Evolutionary conservation across 1,140 invertebrate species (phyloP).

Genomic region (Amyelois transitella): DNA sequence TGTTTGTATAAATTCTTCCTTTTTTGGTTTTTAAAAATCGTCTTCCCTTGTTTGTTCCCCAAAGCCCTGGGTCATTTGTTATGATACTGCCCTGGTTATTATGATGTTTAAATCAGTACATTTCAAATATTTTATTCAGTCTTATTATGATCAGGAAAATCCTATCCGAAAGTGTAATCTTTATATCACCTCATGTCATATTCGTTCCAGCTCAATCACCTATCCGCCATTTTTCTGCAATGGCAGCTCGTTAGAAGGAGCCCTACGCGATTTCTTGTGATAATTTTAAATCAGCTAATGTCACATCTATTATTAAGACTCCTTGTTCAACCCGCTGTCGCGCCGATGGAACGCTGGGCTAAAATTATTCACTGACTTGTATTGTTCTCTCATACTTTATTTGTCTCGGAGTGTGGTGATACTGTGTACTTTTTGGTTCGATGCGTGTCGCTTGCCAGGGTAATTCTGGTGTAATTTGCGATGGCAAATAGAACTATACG

Average conservation of each 20-base stretch:
- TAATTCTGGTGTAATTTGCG: slow-evolving; percentile 43
- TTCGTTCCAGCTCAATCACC: too few species aligned
- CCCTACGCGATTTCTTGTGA: neutral
- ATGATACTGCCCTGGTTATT: too few species aligned
- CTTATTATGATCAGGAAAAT: too few species aligned
- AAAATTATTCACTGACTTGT: slow-evolving; percentile 63
- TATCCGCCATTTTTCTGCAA: too few species aligned
- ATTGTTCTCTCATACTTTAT: slow-evolving; percentile 66
- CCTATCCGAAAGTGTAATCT: too few species aligned
- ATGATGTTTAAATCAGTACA: too few species aligned
- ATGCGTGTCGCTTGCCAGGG: slow-evolving; percentile 28
- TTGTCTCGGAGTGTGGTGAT: slow-evolving; percentile 27
- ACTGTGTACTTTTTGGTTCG: slow-evolving; percentile 24
- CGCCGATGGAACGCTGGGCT: slow-evolving; percentile 30
- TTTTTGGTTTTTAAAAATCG: too few species aligned
- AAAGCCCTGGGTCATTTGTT: too few species aligned
- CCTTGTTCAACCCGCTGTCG: slow-evolving; percentile 6
- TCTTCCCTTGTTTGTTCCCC: too few species aligned
- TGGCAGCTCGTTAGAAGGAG: neutral
- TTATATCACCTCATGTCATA: too few species aligned
- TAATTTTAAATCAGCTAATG: neutral
- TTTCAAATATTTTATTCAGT: too few species aligned
- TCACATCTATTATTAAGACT: slow-evolving; percentile 5
- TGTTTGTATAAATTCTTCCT: too few species aligned
- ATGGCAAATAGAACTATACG: slow-evolving; percentile 32